These are phyloP conservation scores for Mustela nigripes DNA, from an alignment of 2,113 vertebrate genomes.

Conservation along the genomic window DNA sequence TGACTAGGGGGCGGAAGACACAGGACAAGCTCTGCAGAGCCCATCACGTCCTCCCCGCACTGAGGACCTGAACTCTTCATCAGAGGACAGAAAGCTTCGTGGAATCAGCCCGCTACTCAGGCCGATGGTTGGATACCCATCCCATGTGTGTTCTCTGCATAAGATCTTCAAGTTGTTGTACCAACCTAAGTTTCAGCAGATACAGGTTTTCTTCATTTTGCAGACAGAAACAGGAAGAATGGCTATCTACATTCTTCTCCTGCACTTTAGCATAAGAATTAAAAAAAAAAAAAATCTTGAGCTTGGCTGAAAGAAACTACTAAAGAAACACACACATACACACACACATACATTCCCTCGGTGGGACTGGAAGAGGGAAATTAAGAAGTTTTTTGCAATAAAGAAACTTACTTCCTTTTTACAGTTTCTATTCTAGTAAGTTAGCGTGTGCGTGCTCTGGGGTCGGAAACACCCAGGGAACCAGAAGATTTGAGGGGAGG, in stretches of 20 bases:
- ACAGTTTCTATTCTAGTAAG: slow-evolving; percentile 34
- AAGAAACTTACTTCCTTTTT: slow-evolving; percentile 48
- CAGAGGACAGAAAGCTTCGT: neutral
- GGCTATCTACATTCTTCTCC: slow-evolving; percentile 49
- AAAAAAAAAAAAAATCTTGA: slow-evolving; percentile 42
- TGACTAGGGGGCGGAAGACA: accelerated
- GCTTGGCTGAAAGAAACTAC: neutral
- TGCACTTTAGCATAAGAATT: slow-evolving; percentile 1
- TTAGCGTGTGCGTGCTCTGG: slow-evolving; percentile 61
- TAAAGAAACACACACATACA: neutral
- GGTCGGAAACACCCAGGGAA: slow-evolving; percentile 11
- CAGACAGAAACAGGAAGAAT: slow-evolving; percentile 56
- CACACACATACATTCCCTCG: neutral
- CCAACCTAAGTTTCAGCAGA: slow-evolving; percentile 30
- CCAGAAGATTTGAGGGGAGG: neutral
- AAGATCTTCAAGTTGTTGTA: neutral
- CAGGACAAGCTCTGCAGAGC: neutral
- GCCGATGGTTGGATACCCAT: neutral
- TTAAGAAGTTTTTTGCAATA: neutral
- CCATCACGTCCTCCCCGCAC: neutral
- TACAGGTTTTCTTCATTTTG: slow-evolving; percentile 45
- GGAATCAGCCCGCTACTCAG: neutral
- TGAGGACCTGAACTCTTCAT: neutral
- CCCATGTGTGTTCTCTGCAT: neutral
- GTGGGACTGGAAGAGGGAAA: neutral